Evolutionary conservation across 37 sponge, comb jelly and placozoan species (phyloP).

Genomic region (Aplysina aerophoba): DNA sequence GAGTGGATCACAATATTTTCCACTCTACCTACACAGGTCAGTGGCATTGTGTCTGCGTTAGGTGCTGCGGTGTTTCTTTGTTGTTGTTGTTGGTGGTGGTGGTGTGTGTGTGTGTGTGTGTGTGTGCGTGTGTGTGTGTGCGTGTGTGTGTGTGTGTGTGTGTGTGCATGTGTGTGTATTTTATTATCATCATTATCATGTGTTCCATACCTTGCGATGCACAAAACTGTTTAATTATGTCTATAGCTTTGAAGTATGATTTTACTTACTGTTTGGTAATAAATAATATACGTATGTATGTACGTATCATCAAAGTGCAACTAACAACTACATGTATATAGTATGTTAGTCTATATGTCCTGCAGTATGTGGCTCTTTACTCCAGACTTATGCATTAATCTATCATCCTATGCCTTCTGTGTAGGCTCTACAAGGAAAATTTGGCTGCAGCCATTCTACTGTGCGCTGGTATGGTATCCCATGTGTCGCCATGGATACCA

Average conservation of each 20-base stretch:
- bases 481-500: constrained; percentile 29
- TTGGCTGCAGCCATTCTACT: neutral
- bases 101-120: constrained; percentile 35
- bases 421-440: neutral
- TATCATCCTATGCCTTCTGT: neutral
- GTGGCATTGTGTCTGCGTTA: constrained; percentile 15
- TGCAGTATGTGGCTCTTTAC: no score
- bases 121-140: neutral
- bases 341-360: no score
- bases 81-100: constrained; percentile 3
- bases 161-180: neutral
- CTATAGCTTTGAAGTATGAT: no score
- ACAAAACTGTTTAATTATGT: no score
- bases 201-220: neutral
- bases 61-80: neutral
- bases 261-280: no score
- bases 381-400: no score
- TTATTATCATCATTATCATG: neutral
- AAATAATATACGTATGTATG: no score
- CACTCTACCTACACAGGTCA: neutral
- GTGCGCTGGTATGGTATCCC: neutral
- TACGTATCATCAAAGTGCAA: no score
- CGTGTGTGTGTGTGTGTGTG: constrained; percentile 2
- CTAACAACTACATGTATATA: no score
- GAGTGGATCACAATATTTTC: no score